Base-by-base conservation (phyloP, 2,797 vertebrate genomes). In the Neosilurus mollespiculum region DNA sequence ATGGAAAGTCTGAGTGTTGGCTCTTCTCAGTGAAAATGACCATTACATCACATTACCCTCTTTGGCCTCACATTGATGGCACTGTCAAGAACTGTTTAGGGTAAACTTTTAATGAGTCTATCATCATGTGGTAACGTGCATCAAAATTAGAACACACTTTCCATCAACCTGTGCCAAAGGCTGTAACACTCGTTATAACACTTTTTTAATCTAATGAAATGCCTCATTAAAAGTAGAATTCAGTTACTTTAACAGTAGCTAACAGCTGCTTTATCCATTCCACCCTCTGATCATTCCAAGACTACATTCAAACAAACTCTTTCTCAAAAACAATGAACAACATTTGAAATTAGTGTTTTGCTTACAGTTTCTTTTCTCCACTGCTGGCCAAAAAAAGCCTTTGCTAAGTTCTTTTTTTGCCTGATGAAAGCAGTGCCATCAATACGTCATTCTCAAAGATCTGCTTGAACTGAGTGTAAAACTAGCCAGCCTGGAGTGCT, bases 391-490 rank as follows among this genome's bases (percentile, higher is more conserved):
- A 87, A 87, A 98, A 98, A 49, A n/a, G 95, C 89, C 90, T 95
- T 96, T 83, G 92, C 88, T 64, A 97, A 1, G 85, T 96, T 97
- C 89, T 93, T 96, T 90, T 95, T 96, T 83, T n/a, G 95, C 88
- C 90, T 96, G 94, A 81, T 94, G 91, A 87, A 96, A 96, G 82
- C 1, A 92, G 91, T 82, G 94, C 94, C 34, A 89, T 89, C 7
- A 96, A 92, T 3, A 95, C 93, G 91, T 98, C 96, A 8, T 91
- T 93, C 85, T 94, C 93, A 87, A 97, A 97, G 82, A 97, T 90
- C 82, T 96, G 92, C 67, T 88, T 85, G 88, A 94, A 97, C 66
- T 89, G 89, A 56, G 93, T 69, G 18, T 97, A 95, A 73, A 98
- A 98, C 88, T 96, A 97, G 82, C 96, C 96, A 15, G 87, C 93